Percentiles rank a stretch among this genome's conserved stretches.
Conservation (phyloP, 2,797 vertebrate species). For the Manis pentadactyla region DNA sequence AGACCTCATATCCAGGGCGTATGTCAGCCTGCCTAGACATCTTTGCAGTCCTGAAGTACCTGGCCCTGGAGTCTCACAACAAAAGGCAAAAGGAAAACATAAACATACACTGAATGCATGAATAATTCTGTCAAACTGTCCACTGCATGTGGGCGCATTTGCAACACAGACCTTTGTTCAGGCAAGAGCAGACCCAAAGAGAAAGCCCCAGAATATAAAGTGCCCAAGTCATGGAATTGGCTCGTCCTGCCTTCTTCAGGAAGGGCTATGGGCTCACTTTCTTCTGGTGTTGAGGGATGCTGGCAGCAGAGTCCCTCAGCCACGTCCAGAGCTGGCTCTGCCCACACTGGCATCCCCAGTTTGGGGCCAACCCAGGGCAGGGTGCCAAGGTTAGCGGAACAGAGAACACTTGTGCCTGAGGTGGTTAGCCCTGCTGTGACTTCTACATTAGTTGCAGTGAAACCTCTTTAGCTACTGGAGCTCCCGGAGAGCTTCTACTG, state of each 20-base stretch:
- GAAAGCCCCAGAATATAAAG: background rate
- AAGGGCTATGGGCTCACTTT: background rate
- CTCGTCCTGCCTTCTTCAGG: background rate
- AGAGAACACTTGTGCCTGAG: background rate
- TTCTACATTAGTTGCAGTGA: background rate
- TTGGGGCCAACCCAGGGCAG: background rate
- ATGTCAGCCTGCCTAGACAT: background rate
- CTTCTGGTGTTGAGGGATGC: background rate
- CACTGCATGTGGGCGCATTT: background rate
- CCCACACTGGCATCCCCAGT: rapidly evolving
- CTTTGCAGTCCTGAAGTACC: background rate
- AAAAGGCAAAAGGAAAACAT: background rate
- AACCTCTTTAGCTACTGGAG: background rate
- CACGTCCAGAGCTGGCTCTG: background rate
- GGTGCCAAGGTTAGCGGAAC: background rate
- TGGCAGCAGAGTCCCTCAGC: background rate
- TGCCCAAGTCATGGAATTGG: background rate
- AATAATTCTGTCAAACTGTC: background rate
- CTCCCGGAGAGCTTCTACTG: background rate
- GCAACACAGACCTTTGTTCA: background rate
- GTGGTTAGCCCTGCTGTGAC: background rate
- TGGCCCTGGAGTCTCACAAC: background rate
- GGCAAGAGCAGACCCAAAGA: background rate
- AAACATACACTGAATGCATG: background rate
- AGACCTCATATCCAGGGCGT: background rate